Base-by-base conservation (phyloP, 2,113 vertebrate genomes). In the Sphaerodactylus townsendi region DNA sequence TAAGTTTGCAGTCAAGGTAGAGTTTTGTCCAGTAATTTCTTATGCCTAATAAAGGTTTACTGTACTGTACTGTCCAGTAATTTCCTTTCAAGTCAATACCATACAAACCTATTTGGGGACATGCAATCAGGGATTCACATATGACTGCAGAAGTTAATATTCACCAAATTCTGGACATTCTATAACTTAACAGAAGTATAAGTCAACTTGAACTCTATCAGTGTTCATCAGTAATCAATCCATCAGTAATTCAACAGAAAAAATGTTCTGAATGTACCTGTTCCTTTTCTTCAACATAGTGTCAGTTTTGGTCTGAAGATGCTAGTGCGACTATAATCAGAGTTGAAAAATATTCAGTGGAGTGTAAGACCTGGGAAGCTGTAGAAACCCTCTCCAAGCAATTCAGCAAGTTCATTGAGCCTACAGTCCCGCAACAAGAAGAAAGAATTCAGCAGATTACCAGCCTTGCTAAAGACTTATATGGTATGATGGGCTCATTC, bases 241-340 rank as follows among this genome's bases (percentile, higher is more conserved):
- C n/a, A n/a, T n/a, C n/a, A n/a, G n/a, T n/a, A n/a, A n/a, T n/a
- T n/a, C n/a, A n/a, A n/a, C n/a, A n/a, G 35, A 17, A 74, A 73
- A 62, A 62, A 62, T 28, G 7, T 77, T 17, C 50, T 48, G 75
- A 9, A n/a, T 53, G 3, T 41, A 13, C 19, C 50, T n/a, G 87
- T 92, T 88, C 88, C 37, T 77, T 68, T 87, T 83, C 33, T 83
- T 48, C 19, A 44, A 46, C 84, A 84, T 66, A 99, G 98, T 97
- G 97, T 87, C 96, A 97, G 53, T 97, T 97, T 90, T 99, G 98
- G 98, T 97, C 96, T 82, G 97, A 98, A 87, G 98, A 98, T 70
- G 96, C 97, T 30, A 97, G 95, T 2, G 96, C 96, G 33, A 98
- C 98, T 64, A 95, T 99, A 21, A 21, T 97, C 72, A 95, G 98